Evolutionary conservation across 2,113 vertebrate species (phyloP).

Genomic region (Scortum barcoo): DNA sequence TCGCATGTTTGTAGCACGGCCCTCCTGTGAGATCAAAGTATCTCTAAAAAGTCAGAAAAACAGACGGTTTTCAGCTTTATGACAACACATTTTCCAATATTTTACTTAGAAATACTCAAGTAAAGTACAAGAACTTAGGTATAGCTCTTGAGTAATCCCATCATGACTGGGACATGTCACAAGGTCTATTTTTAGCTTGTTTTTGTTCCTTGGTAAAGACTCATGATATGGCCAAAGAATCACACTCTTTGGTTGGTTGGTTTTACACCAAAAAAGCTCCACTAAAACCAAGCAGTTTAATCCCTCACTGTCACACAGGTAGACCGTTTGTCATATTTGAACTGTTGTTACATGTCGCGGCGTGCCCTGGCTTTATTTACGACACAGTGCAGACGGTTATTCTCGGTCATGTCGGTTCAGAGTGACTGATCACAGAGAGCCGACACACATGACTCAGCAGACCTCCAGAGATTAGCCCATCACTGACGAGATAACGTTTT

Average conservation of each 20-base stretch:
- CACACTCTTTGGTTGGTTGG: not conserved
- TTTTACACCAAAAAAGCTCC: not conserved
- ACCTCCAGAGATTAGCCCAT: not conserved
- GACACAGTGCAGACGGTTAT: not conserved
- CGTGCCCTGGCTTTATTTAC: constrained; percentile 22
- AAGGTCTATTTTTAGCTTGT: not conserved
- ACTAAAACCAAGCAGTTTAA: not conserved
- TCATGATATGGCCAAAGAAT: not conserved
- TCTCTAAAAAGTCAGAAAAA: too few species aligned
- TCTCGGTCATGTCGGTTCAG: not conserved
- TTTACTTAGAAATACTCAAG: too few species aligned
- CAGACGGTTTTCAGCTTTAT: too few species aligned
- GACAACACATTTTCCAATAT: too few species aligned
- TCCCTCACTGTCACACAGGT: not conserved
- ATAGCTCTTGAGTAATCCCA: too few species aligned
- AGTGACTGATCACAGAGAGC: not conserved
- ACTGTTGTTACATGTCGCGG: not conserved
- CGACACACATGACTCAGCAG: not conserved
- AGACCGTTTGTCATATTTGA: not conserved
- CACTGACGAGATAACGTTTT: not conserved
- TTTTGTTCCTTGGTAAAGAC: not conserved
- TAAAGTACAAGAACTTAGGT: too few species aligned
- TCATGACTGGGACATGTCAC: too few species aligned
- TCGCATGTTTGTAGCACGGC: too few species aligned
- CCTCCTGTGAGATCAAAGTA: too few species aligned